Evolutionary conservation across 2,797 vertebrate species (phyloP).

Genomic region (Falco columbarius): DNA sequence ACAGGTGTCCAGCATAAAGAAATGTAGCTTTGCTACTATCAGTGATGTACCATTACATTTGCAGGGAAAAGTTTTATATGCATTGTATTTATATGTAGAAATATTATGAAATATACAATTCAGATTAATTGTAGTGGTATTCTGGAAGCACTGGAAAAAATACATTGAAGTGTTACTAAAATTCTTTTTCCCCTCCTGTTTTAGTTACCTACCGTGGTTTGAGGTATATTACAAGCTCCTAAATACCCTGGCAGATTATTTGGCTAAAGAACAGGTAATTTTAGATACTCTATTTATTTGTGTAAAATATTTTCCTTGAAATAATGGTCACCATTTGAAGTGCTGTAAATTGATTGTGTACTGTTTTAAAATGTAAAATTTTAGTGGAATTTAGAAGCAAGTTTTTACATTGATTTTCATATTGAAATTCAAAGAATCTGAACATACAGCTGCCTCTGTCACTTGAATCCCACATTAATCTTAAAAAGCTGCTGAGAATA

Average conservation of each 20-base stretch:
- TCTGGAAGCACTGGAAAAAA: not conserved
- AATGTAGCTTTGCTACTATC: not conserved
- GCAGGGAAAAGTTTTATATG: not conserved
- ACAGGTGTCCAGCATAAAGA: not conserved
- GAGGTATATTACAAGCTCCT: conserved; percentile 98
- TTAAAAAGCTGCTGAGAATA: conserved; percentile 72
- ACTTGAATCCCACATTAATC: conserved; percentile 64
- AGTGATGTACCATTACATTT: not conserved
- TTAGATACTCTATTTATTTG: not conserved
- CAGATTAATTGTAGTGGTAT: not conserved
- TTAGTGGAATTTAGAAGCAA: not conserved
- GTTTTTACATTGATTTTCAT: not conserved
- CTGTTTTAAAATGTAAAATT: not conserved
- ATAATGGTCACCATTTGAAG: not conserved
- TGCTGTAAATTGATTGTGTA: not conserved
- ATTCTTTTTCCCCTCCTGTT: conserved; percentile 39
- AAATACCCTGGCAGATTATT: conserved; percentile 95
- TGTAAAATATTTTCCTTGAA: not conserved
- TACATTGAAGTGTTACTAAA: not conserved
- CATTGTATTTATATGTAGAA: not conserved
- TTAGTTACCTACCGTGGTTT: conserved; percentile 97
- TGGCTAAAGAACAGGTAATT: conserved; percentile 93
- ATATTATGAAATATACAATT: not conserved
- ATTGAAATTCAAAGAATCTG: not conserved
- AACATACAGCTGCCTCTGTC: not conserved